These are phyloP conservation scores for Embidobia sp. DNA, from an alignment of 2,888 invertebrate species.

Conservation along the genomic window DNA sequence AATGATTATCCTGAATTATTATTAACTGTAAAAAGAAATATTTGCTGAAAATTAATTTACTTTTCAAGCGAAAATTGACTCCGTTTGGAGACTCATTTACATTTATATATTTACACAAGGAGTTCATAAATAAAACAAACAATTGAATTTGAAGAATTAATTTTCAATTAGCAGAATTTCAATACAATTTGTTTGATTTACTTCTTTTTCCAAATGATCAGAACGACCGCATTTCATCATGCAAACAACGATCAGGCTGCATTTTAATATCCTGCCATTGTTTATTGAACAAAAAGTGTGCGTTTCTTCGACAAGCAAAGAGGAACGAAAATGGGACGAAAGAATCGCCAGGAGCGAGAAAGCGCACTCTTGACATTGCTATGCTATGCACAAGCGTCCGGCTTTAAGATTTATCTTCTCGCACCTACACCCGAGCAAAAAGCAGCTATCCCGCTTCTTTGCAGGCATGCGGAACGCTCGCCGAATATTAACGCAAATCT, in stretches of 20 bases:
- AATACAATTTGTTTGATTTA: not conserved
- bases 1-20: no score
- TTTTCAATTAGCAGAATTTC: no score
- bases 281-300: slow-evolving; percentile 22
- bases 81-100: no score
- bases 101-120: no score
- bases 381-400: slow-evolving; percentile 52
- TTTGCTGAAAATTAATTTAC: no score
- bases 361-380: slow-evolving; percentile 47
- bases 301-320: not conserved
- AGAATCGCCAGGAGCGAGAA: slow-evolving; percentile 15
- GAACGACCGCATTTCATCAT: not conserved
- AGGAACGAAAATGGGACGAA: not conserved
- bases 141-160: no score
- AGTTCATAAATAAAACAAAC: no score
- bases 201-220: not conserved
- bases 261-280: slow-evolving; percentile 28
- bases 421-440: slow-evolving; percentile 28
- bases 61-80: no score
- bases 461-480: slow-evolving; percentile 23
- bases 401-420: slow-evolving; percentile 48
- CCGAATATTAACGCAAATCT: slow-evolving; percentile 58
- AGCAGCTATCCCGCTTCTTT: slow-evolving; percentile 32
- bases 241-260: slow-evolving; percentile 29
- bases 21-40: no score